Base-by-base conservation (phyloP, 2,113 vertebrate genomes). In the Pseudorhombus dupliciocellatus region DNA sequence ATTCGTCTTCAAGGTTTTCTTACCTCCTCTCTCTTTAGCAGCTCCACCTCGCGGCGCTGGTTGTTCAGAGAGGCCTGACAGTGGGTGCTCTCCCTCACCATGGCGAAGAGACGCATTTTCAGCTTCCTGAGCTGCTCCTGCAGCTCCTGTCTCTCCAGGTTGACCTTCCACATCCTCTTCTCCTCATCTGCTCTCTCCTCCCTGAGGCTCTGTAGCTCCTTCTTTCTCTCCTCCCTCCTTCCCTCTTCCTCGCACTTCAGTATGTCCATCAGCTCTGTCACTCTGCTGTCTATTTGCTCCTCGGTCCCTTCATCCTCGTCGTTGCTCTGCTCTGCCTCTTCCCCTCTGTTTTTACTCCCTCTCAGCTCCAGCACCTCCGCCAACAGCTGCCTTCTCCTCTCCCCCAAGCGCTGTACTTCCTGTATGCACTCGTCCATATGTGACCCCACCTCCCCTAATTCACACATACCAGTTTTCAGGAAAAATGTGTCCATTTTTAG, bases 71-170 rank as follows among this genome's bases (percentile, higher is more conserved):
- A 87, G 54, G 95, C 93, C 82, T 96, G 96, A 73, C 85, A 95
- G 15, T 95, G 93, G 77, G 96, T 94, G 1, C 95, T 95, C 6
- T 96, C 96, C 84, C 94, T 95, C 0, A 93, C 96, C 75, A 94
- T 93, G 60, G 83, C 81, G 61, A 98, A 98, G 2, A 99, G 90
- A 57, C 92, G 94, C 88, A 91, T 93, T 85, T 94, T 97, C 69
- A 96, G 91, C 75, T 89, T 91, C 0, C 92, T 87, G 40, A 94
- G 92, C 84, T 98, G 95, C 0, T 96, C 95, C 30, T 88, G 87
- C 44, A 97, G 82, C 65, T 80, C 94, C 55, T 95, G 94, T 64
- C 93, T 93, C 90, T 97, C 95, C 75, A 99, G 85, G 73, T 93
- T 94, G n/a, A 91, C 92, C 64, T 93, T 93, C 80, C 95, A 95